These are phyloP conservation scores for Psettodes erumei DNA, from an alignment of 2,113 vertebrate genomes.

Conservation along the genomic window DNA sequence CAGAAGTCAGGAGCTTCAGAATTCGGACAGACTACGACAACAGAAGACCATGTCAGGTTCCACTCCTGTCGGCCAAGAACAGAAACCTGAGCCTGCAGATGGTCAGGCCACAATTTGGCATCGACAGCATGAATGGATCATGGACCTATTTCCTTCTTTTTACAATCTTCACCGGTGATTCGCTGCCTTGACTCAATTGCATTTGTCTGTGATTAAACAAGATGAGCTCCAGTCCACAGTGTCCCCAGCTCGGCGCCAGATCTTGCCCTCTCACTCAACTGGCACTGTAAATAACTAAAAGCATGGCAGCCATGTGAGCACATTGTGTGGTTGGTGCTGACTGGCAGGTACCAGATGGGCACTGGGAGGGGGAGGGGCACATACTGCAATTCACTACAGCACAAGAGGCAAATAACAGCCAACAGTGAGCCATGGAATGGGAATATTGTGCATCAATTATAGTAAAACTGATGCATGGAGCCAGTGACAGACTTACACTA, in stretches of 20 bases:
- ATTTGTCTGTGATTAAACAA: background rate
- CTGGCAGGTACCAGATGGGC: constrained; percentile 73
- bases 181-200: background rate
- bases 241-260: background rate
- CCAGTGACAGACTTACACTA: too few species aligned
- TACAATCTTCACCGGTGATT: background rate
- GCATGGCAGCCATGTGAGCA: constrained; percentile 68
- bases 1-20: too few species aligned
- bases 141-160: too few species aligned
- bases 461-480: background rate
- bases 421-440: accelerated
- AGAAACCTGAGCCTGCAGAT: too few species aligned
- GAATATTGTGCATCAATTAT: background rate
- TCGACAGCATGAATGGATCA: too few species aligned
- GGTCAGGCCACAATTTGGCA: too few species aligned
- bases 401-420: background rate
- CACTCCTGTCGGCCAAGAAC: too few species aligned
- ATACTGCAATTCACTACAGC: constrained; percentile 29
- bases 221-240: background rate
- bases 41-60: too few species aligned
- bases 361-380: background rate
- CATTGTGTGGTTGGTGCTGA: constrained; percentile 56
- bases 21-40: too few species aligned
- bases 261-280: constrained; percentile 35
- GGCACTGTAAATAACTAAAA: constrained; percentile 72